Percentiles rank a stretch among this genome's conserved stretches.
Conservation (phyloP, 2,888 invertebrate genomes). For the Lucinisca nassula region DNA sequence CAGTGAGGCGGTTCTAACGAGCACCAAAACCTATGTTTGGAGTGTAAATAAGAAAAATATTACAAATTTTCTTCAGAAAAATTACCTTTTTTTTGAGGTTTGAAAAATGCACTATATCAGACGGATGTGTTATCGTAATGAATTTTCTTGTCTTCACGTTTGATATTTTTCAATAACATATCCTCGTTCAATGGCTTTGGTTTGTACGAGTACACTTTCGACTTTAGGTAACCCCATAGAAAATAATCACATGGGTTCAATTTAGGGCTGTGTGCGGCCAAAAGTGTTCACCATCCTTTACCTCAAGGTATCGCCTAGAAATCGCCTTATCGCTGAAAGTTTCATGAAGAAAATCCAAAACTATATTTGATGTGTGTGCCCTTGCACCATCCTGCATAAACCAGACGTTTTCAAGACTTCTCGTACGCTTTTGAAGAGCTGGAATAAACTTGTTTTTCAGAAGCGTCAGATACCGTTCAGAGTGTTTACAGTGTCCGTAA, state of each 20-base stretch:
- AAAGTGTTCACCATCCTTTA: neutral
- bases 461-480: constrained; percentile 34
- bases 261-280: constrained; percentile 33
- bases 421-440: constrained; percentile 10
- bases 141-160: too few species aligned
- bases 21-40: too few species aligned
- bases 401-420: too few species aligned
- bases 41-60: too few species aligned
- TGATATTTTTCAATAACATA: constrained; percentile 9
- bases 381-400: constrained; percentile 36
- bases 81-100: too few species aligned
- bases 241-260: constrained; percentile 18
- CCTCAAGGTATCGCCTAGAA: constrained; percentile 22
- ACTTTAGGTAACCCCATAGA: constrained; percentile 23
- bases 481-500: constrained; percentile 18
- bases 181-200: neutral
- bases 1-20: too few species aligned
- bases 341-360: neutral
- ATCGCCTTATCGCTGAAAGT: constrained; percentile 31
- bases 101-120: too few species aligned
- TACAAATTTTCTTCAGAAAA: too few species aligned
- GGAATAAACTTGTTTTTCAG: constrained; percentile 27
- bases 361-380: constrained; percentile 36
- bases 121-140: too few species aligned
- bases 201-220: constrained; percentile 15